Percentiles rank a stretch among this genome's conserved stretches.
Evolutionary conservation across 2,888 invertebrate species (phyloP).

Genomic region (Eilema depressum): DNA sequence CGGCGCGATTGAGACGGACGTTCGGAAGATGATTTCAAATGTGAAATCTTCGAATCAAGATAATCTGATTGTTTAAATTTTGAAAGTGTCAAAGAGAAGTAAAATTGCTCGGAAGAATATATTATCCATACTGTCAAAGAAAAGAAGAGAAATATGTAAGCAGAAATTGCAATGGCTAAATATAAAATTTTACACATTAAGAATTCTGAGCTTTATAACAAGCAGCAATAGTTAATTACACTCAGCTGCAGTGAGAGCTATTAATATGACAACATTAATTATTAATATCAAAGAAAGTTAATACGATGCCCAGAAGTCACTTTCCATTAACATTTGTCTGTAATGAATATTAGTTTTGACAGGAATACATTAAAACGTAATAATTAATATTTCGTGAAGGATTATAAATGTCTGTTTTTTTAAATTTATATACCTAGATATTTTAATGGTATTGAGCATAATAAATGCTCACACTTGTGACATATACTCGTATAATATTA

Average conservation of each 20-base stretch:
- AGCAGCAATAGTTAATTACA: constrained; percentile 1
- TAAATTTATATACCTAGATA: background rate
- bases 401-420: background rate
- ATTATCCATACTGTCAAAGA: background rate
- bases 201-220: background rate
- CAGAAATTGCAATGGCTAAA: background rate
- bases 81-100: too few species aligned
- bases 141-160: background rate
- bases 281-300: constrained; percentile 21
- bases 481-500: too few species aligned
- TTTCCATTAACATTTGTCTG: constrained; percentile 23
- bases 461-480: too few species aligned
- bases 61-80: too few species aligned
- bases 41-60: background rate
- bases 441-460: background rate
- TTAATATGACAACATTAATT: constrained; percentile 25
- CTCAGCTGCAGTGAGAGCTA: constrained; percentile 19
- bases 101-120: too few species aligned
- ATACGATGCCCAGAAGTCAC: constrained; percentile 24
- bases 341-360: constrained; percentile 23
- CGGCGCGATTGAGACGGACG: too few species aligned
- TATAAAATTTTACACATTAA: background rate
- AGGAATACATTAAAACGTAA: constrained; percentile 13
- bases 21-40: too few species aligned
- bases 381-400: constrained; percentile 5